phyloP scores from a whole-genome alignment of 2,797 vertebrate species.

The Macrochelys suwanniensis region DNA sequence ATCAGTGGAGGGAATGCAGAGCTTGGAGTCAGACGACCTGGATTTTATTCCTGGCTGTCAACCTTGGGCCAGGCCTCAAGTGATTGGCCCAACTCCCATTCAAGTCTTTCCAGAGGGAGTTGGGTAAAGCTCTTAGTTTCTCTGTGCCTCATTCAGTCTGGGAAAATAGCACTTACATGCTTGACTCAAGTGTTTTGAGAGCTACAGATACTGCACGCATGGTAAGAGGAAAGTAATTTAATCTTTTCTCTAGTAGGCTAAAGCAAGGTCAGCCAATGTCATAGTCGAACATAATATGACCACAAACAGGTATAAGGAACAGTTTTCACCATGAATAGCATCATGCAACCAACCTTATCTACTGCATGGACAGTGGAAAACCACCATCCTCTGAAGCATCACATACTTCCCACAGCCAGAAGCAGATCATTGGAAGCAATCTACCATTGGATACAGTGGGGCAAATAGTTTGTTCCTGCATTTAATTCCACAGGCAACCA shows the following conservation, averaged over 20 bases:
- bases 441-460: neutral
- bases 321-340: neutral
- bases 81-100: neutral
- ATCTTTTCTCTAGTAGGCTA: neutral
- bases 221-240: neutral
- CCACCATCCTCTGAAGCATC: neutral
- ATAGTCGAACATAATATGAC: neutral
- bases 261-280: neutral
- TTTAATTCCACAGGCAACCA: neutral
- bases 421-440: neutral
- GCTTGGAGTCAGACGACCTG: neutral
- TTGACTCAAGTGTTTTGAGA: neutral
- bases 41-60: neutral
- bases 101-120: neutral
- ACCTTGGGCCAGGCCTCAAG: neutral
- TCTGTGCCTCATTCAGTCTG: neutral
- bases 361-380: neutral
- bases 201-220: too few species aligned
- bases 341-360: neutral
- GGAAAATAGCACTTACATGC: neutral
- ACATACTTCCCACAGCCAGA: neutral
- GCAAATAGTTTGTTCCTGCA: neutral
- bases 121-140: neutral
- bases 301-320: too few species aligned
- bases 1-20: neutral